Evolutionary conservation across 2,797 vertebrate genomes (phyloP).

Genomic region (Macroramphosus scolopax): DNA sequence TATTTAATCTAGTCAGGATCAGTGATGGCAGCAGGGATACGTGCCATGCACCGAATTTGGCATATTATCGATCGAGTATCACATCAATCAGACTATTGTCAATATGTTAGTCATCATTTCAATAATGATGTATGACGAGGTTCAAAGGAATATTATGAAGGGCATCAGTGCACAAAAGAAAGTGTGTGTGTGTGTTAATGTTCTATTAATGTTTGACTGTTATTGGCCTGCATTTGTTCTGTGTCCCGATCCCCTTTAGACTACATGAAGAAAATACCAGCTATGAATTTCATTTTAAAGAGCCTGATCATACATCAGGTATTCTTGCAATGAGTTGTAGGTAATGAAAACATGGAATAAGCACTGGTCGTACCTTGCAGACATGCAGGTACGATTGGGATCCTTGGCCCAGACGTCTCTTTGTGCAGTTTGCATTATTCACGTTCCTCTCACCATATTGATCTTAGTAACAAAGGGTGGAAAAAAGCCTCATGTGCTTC

Average conservation of each 20-base stretch:
- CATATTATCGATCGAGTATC: constrained; percentile 13
- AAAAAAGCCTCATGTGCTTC: constrained; percentile 39
- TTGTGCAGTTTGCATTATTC: constrained; percentile 50
- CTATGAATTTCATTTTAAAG: no score
- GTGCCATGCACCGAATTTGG: constrained; percentile 3
- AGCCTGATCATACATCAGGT: neutral
- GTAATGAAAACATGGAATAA: neutral
- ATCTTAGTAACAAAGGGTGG: constrained; percentile 58
- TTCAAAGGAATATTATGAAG: no score
- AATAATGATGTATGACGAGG: neutral
- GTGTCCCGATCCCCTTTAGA: no score
- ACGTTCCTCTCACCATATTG: constrained; percentile 49
- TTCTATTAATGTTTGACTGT: no score
- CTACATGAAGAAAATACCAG: no score
- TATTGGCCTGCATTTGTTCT: no score
- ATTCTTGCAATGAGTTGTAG: constrained; percentile 1
- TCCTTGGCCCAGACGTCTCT: constrained; percentile 23
- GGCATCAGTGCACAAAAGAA: no score
- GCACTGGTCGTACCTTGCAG: constrained; percentile 1
- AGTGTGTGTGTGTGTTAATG: no score
- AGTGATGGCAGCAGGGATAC: neutral
- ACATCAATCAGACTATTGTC: neutral
- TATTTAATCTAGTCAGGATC: constrained; percentile 6
- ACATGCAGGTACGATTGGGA: constrained; percentile 10
- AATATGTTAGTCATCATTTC: neutral